phyloP scores from a whole-genome alignment of 2,888 invertebrate genomes.

The Pyrrhopygopsis socrates region DNA sequence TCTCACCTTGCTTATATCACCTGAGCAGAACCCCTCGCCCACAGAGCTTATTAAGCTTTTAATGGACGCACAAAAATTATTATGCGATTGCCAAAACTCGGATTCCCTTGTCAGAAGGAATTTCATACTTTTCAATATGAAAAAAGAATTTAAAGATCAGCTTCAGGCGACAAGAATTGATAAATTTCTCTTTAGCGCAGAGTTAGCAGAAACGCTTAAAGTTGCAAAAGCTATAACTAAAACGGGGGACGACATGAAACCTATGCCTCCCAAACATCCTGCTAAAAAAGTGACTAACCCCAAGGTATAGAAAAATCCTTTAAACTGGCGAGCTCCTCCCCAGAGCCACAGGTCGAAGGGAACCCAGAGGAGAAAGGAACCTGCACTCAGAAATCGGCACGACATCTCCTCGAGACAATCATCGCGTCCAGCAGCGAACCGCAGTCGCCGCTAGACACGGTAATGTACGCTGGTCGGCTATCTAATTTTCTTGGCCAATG shows the following conservation, averaged over 20 bases:
- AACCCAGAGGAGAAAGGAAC: background rate
- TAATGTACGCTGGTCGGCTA: background rate
- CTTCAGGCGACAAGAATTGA: background rate
- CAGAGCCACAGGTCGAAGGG: background rate
- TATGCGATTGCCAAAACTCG: background rate
- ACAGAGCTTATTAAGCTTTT: background rate
- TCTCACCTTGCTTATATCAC: background rate
- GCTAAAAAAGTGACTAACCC: background rate
- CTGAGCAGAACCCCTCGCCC: background rate
- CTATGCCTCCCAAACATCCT: background rate
- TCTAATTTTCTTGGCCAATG: background rate
- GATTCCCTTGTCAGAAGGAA: background rate
- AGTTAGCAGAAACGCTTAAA: too few relatives aligned
- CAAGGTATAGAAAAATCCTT: background rate
- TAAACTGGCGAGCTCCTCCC: background rate
- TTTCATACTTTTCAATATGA: background rate
- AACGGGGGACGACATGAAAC: background rate
- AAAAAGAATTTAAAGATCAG: background rate
- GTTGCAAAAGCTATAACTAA: too few relatives aligned
- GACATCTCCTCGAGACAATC: background rate
- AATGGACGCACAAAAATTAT: background rate
- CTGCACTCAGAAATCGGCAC: background rate
- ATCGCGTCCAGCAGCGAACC: background rate
- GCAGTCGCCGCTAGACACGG: background rate
- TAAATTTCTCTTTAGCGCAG: too few relatives aligned